Conservation (phyloP, 2,888 invertebrate genomes). For the Onthophagus sagittarius region DNA sequence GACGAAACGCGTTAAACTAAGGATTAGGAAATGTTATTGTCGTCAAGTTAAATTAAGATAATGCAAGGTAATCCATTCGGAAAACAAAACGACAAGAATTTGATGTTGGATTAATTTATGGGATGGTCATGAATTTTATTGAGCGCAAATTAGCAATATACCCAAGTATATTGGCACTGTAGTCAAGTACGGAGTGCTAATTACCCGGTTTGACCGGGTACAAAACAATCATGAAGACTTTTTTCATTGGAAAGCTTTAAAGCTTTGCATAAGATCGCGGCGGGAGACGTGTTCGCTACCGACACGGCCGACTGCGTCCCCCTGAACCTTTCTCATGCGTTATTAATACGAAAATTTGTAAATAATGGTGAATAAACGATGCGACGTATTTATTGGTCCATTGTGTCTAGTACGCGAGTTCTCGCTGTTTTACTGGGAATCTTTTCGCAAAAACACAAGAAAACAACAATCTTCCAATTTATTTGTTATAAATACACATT, state of each 20-base stretch:
- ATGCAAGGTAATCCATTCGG: no score
- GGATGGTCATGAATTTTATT: not conserved
- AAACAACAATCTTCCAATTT: no score
- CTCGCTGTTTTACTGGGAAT: not conserved
- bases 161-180: not conserved
- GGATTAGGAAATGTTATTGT: not conserved
- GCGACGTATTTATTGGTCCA: conserved; percentile 12
- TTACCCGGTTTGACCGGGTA: not conserved
- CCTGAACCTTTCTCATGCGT: conserved; percentile 1
- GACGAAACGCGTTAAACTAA: not conserved
- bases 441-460: not conserved
- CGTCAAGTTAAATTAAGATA: no score
- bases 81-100: no score
- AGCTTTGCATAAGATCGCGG: not conserved
- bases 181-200: not conserved
- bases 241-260: not conserved
- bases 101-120: not conserved
- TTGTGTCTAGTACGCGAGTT: conserved; percentile 1
- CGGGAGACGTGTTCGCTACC: not conserved
- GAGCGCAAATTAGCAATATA: not conserved
- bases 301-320: not conserved
- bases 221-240: not conserved
- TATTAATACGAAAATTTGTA: conserved; percentile 12
- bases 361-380: conserved; percentile 10
- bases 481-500: no score